phyloP scores from a whole-genome alignment of 2,113 vertebrate species.

The Porphyrio hochstetteri region DNA sequence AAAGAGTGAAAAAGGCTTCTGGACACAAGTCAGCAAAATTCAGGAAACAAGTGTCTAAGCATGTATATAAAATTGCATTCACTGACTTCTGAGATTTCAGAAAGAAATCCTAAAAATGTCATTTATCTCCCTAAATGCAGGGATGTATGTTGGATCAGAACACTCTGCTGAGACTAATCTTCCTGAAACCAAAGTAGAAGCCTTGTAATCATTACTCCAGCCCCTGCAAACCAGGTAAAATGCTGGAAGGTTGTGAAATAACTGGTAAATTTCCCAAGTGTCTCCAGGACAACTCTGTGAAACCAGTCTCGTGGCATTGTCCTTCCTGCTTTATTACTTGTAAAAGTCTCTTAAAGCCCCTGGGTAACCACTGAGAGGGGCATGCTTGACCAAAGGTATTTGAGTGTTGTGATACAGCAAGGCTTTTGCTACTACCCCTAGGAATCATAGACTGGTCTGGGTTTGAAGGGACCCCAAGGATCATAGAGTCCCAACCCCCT shows the following conservation, averaged over 20 bases:
- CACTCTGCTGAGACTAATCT: background rate
- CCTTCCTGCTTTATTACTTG: background rate
- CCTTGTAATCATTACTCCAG: background rate
- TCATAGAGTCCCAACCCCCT: too few species aligned
- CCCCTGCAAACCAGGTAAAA: background rate
- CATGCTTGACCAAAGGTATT: background rate
- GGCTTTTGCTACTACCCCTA: background rate
- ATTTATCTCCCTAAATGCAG: background rate
- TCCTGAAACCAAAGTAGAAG: background rate
- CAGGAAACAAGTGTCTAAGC: background rate
- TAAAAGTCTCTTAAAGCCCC: background rate
- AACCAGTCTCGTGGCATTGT: accelerated
- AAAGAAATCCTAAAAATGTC: slow-evolving; percentile 1
- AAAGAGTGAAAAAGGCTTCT: slow-evolving; percentile 57
- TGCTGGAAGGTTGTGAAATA: background rate
- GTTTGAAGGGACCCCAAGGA: too few species aligned
- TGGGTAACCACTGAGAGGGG: background rate
- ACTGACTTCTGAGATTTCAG: background rate
- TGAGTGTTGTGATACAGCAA: background rate
- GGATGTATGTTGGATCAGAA: background rate
- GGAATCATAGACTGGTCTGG: too few species aligned
- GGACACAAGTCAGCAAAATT: slow-evolving; percentile 46
- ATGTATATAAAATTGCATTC: background rate
- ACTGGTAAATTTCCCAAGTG: background rate
- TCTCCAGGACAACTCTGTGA: background rate